Conservation (phyloP, 2,888 invertebrate species). For the Scaptodrosophila latifasciaeformis region DNA sequence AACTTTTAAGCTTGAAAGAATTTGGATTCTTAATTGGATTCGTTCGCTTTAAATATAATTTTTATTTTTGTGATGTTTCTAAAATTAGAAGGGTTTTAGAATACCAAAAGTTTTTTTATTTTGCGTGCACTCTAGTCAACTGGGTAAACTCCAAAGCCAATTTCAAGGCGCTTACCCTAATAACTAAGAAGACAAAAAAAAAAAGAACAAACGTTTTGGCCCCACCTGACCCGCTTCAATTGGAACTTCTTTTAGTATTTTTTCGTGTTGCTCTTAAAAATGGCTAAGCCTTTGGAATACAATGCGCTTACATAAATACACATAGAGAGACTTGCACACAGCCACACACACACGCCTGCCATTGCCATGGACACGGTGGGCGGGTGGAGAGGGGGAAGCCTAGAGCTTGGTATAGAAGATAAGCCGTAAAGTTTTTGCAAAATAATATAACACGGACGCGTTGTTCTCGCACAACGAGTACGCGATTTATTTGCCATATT, state of each 20-base stretch:
- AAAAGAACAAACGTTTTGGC: conserved; percentile 38
- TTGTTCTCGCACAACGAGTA: no score
- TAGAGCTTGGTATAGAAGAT: conserved; percentile 38
- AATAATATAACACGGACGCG: conserved; percentile 10
- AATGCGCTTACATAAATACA: not conserved
- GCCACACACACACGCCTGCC: conserved; percentile 48
- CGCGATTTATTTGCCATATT: conserved; percentile 66
- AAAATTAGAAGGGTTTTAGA: no score
- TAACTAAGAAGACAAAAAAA: conserved; percentile 46
- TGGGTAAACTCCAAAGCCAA: conserved; percentile 45
- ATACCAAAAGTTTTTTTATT: no score
- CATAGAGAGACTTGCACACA: conserved; percentile 1
- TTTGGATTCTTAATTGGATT: no score
- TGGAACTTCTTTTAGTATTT: no score
- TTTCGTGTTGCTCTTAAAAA: no score
- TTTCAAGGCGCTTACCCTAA: conserved; percentile 50
- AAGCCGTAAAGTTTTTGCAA: conserved; percentile 57
- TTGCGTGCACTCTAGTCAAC: no score
- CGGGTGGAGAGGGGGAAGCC: no score
- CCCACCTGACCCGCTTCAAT: conserved; percentile 3
- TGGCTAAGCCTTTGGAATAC: conserved; percentile 41
- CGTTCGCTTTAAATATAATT: no score
- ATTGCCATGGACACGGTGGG: conserved; percentile 30
- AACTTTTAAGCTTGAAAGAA: no score
- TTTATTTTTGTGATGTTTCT: no score